Conservation (phyloP, 2,888 invertebrate genomes). For the Gisinianus flammeolus region DNA sequence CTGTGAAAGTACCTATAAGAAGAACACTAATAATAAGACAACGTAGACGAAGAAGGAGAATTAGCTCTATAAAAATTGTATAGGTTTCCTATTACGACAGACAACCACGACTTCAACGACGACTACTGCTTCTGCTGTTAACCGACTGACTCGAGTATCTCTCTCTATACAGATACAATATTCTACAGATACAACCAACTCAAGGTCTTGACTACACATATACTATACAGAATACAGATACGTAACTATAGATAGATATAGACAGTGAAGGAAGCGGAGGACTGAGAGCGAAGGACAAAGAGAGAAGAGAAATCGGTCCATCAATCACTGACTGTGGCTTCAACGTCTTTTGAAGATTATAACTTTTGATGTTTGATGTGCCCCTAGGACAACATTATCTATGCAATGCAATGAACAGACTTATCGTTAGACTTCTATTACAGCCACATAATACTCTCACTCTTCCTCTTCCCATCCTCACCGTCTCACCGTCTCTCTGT, state of each 20-base stretch:
- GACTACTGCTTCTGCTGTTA: too few species aligned
- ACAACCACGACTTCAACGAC: too few species aligned
- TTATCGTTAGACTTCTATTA: background rate
- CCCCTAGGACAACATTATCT: conserved; percentile 41
- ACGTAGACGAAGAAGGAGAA: background rate
- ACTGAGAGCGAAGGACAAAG: conserved; percentile 20
- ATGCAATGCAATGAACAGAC: conserved; percentile 4
- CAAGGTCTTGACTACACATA: too few species aligned
- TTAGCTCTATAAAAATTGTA: background rate
- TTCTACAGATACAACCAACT: too few species aligned
- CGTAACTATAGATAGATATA: background rate
- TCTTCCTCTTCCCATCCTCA: background rate
- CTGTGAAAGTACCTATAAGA: too few species aligned
- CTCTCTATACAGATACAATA: too few species aligned
- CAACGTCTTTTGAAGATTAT: conserved; percentile 40
- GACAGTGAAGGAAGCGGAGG: background rate
- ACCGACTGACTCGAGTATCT: background rate
- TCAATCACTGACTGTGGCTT: conserved; percentile 45
- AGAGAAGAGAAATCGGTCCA: conserved; percentile 44
- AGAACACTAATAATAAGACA: too few species aligned
- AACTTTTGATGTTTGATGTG: conserved; percentile 41
- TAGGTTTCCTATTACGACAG: background rate
- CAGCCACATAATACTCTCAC: background rate
- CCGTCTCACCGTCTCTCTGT: background rate
- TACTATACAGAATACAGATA: background rate